Evolutionary conservation across 2,888 invertebrate genomes (phyloP).

Genomic region (Acanthococcus lagerstroemiae): DNA sequence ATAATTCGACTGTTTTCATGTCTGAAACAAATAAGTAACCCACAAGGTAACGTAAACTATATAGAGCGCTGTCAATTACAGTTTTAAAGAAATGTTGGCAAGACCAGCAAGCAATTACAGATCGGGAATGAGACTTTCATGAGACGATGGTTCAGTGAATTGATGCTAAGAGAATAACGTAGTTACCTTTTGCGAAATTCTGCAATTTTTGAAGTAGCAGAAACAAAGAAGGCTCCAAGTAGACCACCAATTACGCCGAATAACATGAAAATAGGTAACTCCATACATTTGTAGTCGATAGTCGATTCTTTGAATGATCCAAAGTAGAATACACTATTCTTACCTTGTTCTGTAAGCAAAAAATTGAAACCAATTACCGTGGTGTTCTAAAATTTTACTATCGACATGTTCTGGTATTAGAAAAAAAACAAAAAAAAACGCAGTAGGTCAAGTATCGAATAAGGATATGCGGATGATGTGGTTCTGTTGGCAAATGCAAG

Average conservation of each 20-base stretch:
- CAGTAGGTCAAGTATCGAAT: too few species aligned
- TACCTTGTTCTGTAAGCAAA: not conserved
- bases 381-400: not conserved
- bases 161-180: not conserved
- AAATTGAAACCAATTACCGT: not conserved
- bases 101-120: too few species aligned
- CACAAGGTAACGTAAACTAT: too few species aligned
- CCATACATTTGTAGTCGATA: conserved; percentile 40
- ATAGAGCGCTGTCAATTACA: too few species aligned
- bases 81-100: too few species aligned
- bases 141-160: not conserved
- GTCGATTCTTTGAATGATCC: conserved; percentile 37
- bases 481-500: too few species aligned
- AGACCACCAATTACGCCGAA: conserved; percentile 52
- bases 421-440: too few species aligned
- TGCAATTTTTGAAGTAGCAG: conserved; percentile 36
- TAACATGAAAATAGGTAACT: conserved; percentile 47
- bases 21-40: conserved; percentile 39
- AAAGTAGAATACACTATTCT: conserved; percentile 36
- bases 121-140: too few species aligned
- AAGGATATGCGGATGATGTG: too few species aligned
- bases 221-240: conserved; percentile 49
- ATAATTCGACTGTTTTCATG: conserved; percentile 41
- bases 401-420: too few species aligned
- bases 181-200: conserved; percentile 36